These are phyloP conservation scores for Tribolium freemani DNA, from an alignment of 2,888 invertebrate species.

Conservation along the genomic window DNA sequence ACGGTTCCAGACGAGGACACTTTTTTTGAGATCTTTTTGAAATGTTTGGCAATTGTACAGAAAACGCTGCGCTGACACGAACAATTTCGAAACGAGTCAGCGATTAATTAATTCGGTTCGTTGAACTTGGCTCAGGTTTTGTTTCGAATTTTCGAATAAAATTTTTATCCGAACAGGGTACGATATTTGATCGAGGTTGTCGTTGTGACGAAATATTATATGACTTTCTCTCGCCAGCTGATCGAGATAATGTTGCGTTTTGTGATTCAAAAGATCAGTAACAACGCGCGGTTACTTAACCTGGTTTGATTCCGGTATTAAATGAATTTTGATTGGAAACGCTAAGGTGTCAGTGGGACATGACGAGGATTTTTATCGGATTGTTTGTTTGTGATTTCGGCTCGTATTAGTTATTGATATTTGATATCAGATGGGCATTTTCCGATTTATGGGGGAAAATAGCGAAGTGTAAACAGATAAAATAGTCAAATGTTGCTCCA, in stretches of 20 bases:
- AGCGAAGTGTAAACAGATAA: neutral
- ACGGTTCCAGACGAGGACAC: neutral
- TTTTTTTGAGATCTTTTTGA: neutral
- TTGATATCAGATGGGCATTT: too few relatives aligned
- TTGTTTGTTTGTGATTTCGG: too few relatives aligned
- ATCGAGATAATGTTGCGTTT: neutral
- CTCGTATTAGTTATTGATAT: too few relatives aligned
- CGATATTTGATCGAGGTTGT: neutral
- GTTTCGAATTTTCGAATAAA: neutral
- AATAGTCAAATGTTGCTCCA: neutral
- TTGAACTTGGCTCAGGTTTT: neutral
- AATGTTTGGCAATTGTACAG: neutral
- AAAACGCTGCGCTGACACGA: neutral
- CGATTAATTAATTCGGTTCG: neutral
- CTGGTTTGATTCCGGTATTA: neutral
- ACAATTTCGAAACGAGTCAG: slow-evolving; percentile 3
- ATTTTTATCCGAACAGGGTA: neutral
- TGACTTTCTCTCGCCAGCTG: neutral
- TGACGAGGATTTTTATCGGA: too few relatives aligned
- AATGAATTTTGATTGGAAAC: neutral
- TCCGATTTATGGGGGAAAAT: neutral
- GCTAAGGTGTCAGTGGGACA: neutral
- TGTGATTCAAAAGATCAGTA: neutral
- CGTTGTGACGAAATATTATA: neutral
- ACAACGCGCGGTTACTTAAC: neutral